A percentile compares a stretch with the other conserved stretches of the same genome.
phyloP scores from a whole-genome alignment of 2,797 vertebrate genomes.

The Trematomus bernacchii region DNA sequence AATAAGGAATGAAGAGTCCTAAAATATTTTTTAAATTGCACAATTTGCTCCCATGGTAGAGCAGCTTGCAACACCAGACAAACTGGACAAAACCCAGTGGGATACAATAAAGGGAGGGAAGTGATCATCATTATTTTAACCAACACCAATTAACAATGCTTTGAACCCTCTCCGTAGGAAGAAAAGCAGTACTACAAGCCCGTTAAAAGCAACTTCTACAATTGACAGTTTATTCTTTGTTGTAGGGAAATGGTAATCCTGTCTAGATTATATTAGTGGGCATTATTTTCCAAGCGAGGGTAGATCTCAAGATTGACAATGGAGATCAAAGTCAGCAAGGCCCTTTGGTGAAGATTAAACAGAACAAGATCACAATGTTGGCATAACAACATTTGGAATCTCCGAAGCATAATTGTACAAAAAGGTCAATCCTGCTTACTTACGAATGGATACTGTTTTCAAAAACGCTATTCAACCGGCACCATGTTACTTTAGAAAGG shows the following conservation, averaged over 20 bases:
- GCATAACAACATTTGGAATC: background rate
- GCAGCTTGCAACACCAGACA: background rate
- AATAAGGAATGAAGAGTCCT: background rate
- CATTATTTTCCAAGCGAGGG: background rate
- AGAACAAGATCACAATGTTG: too few species aligned
- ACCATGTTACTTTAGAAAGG: background rate
- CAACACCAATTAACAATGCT: too few species aligned
- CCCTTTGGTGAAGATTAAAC: too few species aligned
- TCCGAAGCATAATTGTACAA: background rate
- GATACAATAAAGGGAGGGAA: too few species aligned
- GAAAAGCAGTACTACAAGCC: too few species aligned
- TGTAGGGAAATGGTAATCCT: background rate
- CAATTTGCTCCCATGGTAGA: too few species aligned
- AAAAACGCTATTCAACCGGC: background rate
- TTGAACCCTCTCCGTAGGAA: too few species aligned
- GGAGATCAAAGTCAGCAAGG: too few species aligned
- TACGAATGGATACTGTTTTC: background rate
- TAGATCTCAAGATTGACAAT: too few species aligned
- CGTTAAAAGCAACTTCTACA: too few species aligned
- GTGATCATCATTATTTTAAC: too few species aligned
- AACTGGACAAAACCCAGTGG: background rate
- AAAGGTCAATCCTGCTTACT: background rate
- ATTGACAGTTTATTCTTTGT: too few species aligned
- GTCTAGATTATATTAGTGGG: background rate
- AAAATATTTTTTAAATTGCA: background rate